Evolutionary conservation across 2,113 vertebrate genomes (phyloP), one percentile per base, ranked within the genome.

Genomic region (Vimba vimba): DNA sequence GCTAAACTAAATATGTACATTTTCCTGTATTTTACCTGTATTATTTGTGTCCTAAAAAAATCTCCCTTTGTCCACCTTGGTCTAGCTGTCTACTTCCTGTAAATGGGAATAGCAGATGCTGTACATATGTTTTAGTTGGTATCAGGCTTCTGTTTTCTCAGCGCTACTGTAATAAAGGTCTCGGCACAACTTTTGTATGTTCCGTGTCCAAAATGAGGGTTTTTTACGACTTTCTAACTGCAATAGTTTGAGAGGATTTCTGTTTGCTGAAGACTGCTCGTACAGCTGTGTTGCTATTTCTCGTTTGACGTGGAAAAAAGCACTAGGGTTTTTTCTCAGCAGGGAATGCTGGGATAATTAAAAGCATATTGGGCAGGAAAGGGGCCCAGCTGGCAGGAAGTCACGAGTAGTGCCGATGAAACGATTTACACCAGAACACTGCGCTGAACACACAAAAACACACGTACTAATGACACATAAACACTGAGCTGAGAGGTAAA

Each of bases 331-430:
- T 43, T 73, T 74, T 73, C 45, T 74, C 68, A 73, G 50, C 33
- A 73, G 82, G 82, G 82, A 83, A 73, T 25, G 82, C 33, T 83
- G 68, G n/a, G 73, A 83, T 73, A 73, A 83, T 83, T 83, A 83
- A 83, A 83, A 83, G 82, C 68, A 83, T 83, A 59, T 43, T 83
- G 68, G 68, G 30, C 82, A 83, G 82, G 82, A 83, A 83, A 83
- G 68, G 33, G 82, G 68, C 82, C 82, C 82, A 83, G 68, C 68
- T 83, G 82, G 82, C 82, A 83, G 82, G 68, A 83, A 83, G 82
- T 74, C 66, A 59, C 23, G 13, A 52, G 30, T 17, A 59, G 68
- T 59, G 25, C 30, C 4, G 50, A 73, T 74, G 50, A 83, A 73
- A 83, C 30, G 30, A 11, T 83, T 83, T 82, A 82, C 27, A 68